These are phyloP conservation scores for Acanthochromis polyacanthus DNA, from an alignment of 2,113 vertebrate species.

Conservation along the genomic window DNA sequence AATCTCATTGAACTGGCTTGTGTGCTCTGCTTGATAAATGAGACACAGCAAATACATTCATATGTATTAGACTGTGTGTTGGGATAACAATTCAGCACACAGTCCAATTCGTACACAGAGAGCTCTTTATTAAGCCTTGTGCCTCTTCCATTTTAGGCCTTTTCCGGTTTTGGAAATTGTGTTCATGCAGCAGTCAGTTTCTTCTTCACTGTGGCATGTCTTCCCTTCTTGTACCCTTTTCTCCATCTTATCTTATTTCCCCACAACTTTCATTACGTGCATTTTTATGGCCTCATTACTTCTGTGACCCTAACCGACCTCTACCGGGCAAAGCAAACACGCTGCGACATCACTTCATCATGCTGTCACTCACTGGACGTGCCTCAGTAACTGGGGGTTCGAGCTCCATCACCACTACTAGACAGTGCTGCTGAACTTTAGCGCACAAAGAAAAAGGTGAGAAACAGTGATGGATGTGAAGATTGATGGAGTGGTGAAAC, in stretches of 20 bases:
- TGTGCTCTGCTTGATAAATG: slow-evolving; percentile 37
- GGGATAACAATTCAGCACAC: slow-evolving; percentile 24
- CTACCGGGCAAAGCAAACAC: slow-evolving; percentile 65
- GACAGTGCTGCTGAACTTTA: slow-evolving; percentile 30
- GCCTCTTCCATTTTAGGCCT: slow-evolving; percentile 16
- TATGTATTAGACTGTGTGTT: slow-evolving; percentile 14
- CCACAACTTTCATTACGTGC: slow-evolving; percentile 55
- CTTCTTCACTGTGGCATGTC: not conserved
- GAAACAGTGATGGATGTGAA: slow-evolving; percentile 16
- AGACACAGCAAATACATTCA: slow-evolving; percentile 36
- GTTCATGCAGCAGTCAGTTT: slow-evolving; percentile 4
- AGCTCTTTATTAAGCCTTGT: slow-evolving; percentile 27
- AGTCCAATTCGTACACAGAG: slow-evolving; percentile 12
- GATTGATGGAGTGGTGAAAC: slow-evolving; percentile 13
- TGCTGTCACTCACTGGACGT: slow-evolving; percentile 72
- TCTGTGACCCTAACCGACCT: slow-evolving; percentile 62
- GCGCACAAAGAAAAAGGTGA: slow-evolving; percentile 17
- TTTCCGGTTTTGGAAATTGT: not conserved
- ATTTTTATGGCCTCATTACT: slow-evolving; percentile 83
- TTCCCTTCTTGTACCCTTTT: slow-evolving; percentile 18
- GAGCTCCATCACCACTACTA: slow-evolving; percentile 36
- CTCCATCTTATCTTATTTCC: slow-evolving; percentile 47
- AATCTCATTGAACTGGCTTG: slow-evolving; percentile 37
- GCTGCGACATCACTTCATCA: slow-evolving; percentile 72
- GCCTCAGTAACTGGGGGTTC: slow-evolving; percentile 51